These are phyloP conservation scores for Bursaphelenchus okinawaensis DNA, from an alignment of 2,888 invertebrate genomes.

Conservation along the genomic window DNA sequence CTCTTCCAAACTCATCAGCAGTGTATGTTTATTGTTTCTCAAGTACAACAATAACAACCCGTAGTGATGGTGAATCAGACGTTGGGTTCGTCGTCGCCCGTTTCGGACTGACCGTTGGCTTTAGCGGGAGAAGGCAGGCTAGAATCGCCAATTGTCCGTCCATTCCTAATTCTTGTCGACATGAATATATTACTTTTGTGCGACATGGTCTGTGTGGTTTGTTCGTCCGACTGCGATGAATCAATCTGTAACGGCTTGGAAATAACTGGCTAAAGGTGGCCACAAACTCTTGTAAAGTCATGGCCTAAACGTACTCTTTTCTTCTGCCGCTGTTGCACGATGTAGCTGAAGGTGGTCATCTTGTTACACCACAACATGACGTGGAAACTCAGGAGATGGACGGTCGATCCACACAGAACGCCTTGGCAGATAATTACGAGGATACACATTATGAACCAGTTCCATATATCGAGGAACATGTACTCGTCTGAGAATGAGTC, in stretches of 20 bases:
- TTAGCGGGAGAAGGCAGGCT: background rate
- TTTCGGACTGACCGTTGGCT: background rate
- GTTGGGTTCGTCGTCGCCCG: background rate
- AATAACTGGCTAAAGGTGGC: no score
- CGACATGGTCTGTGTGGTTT: background rate
- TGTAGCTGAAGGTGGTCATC: slow-evolving; percentile 22
- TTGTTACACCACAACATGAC: slow-evolving; percentile 28
- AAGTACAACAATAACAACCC: background rate
- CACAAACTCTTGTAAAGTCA: no score
- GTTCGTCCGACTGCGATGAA: background rate
- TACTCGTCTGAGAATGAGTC: slow-evolving; percentile 5
- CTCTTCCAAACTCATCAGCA: background rate
- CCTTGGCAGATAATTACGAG: slow-evolving; percentile 15
- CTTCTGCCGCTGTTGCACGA: slow-evolving; percentile 10
- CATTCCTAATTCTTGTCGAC: background rate
- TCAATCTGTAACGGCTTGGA: background rate
- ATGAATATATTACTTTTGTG: background rate
- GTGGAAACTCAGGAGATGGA: slow-evolving; percentile 42
- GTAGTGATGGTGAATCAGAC: background rate
- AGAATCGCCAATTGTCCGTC: background rate
- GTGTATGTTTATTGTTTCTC: background rate
- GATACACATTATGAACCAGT: slow-evolving; percentile 25
- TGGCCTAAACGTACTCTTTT: background rate
- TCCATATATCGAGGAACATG: slow-evolving; percentile 14
- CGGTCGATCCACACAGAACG: slow-evolving; percentile 28